Conservation (phyloP, 2,113 vertebrate genomes). For the Spea bombifrons region DNA sequence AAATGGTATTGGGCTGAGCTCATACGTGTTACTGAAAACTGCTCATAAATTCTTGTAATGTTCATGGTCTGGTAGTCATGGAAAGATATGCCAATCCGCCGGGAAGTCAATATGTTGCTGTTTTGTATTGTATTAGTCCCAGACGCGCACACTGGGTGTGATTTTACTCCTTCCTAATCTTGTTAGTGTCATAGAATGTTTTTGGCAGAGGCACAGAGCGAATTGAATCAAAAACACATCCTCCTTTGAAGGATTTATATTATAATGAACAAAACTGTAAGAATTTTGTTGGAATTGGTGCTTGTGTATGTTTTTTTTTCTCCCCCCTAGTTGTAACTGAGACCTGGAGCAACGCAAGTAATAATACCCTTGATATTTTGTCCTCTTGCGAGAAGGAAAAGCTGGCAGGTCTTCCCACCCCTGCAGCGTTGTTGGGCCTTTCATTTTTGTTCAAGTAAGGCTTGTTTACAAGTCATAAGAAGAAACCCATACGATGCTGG, state of each 20-base stretch:
- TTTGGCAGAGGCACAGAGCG: slow-evolving; percentile 9
- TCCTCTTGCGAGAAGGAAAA: neutral
- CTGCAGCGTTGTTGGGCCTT: neutral
- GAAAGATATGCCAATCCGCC: slow-evolving; percentile 22
- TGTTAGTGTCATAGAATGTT: slow-evolving; percentile 6
- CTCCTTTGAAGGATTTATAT: neutral
- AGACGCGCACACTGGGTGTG: slow-evolving; percentile 19
- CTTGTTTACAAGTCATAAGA: no score
- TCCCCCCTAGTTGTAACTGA: neutral
- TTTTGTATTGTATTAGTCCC: slow-evolving; percentile 21
- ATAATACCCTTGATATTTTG: neutral
- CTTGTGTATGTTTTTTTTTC: neutral
- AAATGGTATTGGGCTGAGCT: slow-evolving; percentile 18
- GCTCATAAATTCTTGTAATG: slow-evolving; percentile 30
- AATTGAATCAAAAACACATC: neutral
- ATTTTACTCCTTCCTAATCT: slow-evolving; percentile 17
- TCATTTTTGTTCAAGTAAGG: neutral
- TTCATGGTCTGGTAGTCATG: slow-evolving; percentile 25
- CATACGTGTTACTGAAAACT: slow-evolving; percentile 35
- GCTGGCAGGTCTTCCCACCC: neutral
- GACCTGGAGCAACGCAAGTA: neutral
- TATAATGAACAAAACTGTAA: neutral
- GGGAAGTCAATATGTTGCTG: slow-evolving; percentile 27
- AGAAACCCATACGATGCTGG: no score
- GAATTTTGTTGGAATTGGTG: neutral